Percentiles rank a stretch among this genome's conserved stretches.
phyloP scores from a whole-genome alignment of 2,888 invertebrate species.

The Scaptomyza caliginosa region DNA sequence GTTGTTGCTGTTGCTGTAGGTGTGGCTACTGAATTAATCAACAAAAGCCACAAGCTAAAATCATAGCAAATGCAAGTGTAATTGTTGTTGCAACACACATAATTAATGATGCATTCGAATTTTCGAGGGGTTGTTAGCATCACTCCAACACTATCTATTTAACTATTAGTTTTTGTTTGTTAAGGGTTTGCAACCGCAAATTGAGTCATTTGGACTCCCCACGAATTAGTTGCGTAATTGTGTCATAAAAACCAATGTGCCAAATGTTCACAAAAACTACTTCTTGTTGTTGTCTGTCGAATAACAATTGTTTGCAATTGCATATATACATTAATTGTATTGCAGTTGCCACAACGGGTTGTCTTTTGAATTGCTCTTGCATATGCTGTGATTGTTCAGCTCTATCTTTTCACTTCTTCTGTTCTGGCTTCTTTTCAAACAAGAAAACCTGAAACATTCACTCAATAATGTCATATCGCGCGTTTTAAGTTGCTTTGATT shows the following conservation, averaged over 20 bases:
- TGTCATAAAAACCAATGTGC: constrained; percentile 84
- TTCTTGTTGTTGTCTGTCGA: constrained; percentile 8
- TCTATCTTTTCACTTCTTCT: neutral
- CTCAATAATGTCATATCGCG: constrained; percentile 76
- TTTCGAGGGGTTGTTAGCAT: neutral
- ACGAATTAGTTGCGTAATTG: constrained; percentile 82
- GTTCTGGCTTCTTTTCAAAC: neutral
- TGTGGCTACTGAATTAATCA: constrained; percentile 73
- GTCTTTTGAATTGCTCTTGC: constrained; percentile 58
- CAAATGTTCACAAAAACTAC: constrained; percentile 74
- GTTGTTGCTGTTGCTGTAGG: constrained; percentile 27
- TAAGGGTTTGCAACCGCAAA: constrained; percentile 57
- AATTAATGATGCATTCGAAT: constrained; percentile 59
- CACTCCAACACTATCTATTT: neutral
- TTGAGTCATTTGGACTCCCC: constrained; percentile 78
- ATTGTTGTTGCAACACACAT: constrained; percentile 39
- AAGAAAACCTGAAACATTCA: constrained; percentile 41
- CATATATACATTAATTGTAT: constrained; percentile 60
- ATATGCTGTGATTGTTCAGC: constrained; percentile 66
- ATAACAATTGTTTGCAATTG: constrained; percentile 77
- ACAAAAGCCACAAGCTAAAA: constrained; percentile 39
- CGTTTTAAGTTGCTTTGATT: constrained; percentile 74
- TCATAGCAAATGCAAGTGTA: constrained; percentile 61
- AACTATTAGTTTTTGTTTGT: constrained; percentile 42
- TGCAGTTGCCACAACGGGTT: constrained; percentile 61